Base-by-base conservation (phyloP, 2,888 invertebrate species). In the Caenorhabditis imperialis region DNA sequence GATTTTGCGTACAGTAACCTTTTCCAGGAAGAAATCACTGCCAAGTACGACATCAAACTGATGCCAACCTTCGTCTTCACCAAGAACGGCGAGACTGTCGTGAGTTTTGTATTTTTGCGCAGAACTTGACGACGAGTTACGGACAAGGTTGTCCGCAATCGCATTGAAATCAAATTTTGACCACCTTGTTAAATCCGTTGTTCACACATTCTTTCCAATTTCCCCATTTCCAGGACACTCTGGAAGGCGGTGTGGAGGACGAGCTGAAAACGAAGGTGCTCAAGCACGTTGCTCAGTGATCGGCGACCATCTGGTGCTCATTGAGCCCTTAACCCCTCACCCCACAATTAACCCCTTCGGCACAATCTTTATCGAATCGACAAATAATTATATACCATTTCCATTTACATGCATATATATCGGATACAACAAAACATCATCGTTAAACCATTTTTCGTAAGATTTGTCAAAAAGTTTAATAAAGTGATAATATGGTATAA, bases 41-140 rank as follows among this genome's bases (percentile, higher is more conserved):
- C 79, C 16, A 73, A 78, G n/a, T 85, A 79, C 69, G 81, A 83
- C 35, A 77, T 84, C 57, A 82, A 85, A 48, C 84, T 86, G 44
- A 87, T 87, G 87, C 87, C 87, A 30, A 87, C 87, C 1, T 87
- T 87, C 75, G 65, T 85, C 16, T 85, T 87, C 65, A 75, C 86
- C 40, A 87, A 85, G 58, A 81, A 85, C 47, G 81, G 81, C 27
- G 57, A 82, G 45, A 71, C 80, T 27, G 60, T 83, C 22, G 85
- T 84, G 40, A 78, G 82, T 75, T 45, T 23, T 10, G 25, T 65
- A 7, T 30, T 23, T 30, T 47, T 55, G n/a, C n/a, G n/a, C n/a
- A n/a, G n/a, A n/a, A n/a, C n/a, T n/a, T n/a, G n/a, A n/a, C n/a
- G n/a, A n/a, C n/a, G n/a, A n/a, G n/a, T n/a, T n/a, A n/a, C n/a